phyloP scores from a whole-genome alignment of 1,140 invertebrate species.

The Drosophila parvula region DNA sequence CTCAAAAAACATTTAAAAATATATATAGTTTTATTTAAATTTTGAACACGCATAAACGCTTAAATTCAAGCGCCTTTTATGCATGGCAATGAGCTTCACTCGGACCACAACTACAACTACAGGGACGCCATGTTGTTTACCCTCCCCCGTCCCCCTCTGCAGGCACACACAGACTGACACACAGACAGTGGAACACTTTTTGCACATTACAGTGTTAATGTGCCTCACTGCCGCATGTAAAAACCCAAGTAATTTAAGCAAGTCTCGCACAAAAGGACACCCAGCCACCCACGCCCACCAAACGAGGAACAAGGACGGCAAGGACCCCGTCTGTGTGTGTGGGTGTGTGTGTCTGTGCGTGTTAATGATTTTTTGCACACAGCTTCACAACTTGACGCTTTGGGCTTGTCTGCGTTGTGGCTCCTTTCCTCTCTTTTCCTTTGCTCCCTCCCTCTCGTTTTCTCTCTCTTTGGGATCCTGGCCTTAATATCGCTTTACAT shows the following conservation, averaged over 20 bases:
- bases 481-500: conserved; percentile 24
- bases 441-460: neutral
- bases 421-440: conserved; percentile 5
- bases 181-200: conserved; percentile 57
- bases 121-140: conserved; percentile 77
- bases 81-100: conserved; percentile 67
- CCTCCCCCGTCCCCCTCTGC: conserved; percentile 4
- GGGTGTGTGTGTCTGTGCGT: conserved; percentile 69
- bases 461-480: conserved; percentile 1
- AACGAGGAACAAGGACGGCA: conserved; percentile 27
- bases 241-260: conserved; percentile 82
- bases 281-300: neutral
- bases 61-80: conserved; percentile 35
- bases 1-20: neutral
- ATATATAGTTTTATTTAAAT: neutral
- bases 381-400: conserved; percentile 81
- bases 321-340: conserved; percentile 8
- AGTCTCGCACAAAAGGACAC: conserved; percentile 52
- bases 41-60: conserved; percentile 22
- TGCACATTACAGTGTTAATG: conserved; percentile 84
- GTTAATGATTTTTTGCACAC: conserved; percentile 84
- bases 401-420: conserved; percentile 41
- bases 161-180: conserved; percentile 40
- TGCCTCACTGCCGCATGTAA: conserved; percentile 83
- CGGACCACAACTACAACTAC: conserved; percentile 63